Percentiles rank a stretch among this genome's conserved stretches.
These are phyloP conservation scores for Pica pica DNA, from an alignment of 2,113 vertebrate genomes.

Conservation along the genomic window DNA sequence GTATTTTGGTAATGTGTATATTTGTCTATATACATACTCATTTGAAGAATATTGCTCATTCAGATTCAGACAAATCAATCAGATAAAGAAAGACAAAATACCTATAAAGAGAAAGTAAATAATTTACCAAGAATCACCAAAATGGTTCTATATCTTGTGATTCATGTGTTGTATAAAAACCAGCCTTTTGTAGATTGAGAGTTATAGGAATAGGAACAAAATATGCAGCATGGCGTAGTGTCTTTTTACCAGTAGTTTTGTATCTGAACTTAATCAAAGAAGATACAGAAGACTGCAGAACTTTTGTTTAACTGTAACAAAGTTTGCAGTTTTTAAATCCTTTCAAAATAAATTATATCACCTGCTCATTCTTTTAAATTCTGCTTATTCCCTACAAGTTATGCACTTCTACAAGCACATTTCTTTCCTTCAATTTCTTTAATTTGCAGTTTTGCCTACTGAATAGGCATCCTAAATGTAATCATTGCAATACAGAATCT, in stretches of 20 bases:
- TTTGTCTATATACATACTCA: conserved; percentile 1
- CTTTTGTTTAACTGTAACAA: conserved; percentile 35
- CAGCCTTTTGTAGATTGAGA: conserved; percentile 59
- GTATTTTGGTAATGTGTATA: conserved; percentile 9
- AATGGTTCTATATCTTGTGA: conserved; percentile 57
- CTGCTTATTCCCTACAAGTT: neutral
- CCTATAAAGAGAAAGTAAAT: conserved; percentile 57
- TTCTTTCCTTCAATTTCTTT: neutral
- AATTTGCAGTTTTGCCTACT: neutral
- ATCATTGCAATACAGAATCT: neutral
- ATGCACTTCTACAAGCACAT: neutral
- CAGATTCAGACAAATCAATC: conserved; percentile 60
- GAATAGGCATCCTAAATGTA: neutral
- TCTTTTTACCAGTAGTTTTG: conserved; percentile 60
- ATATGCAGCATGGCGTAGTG: conserved; percentile 55
- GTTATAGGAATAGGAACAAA: conserved; percentile 67
- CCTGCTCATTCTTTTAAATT: neutral
- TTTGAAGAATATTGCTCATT: conserved; percentile 63
- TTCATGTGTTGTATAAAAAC: conserved; percentile 63
- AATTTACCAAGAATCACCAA: conserved; percentile 66
- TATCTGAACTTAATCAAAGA: conserved; percentile 71
- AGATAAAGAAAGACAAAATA: conserved; percentile 55
- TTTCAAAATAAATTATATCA: conserved; percentile 35
- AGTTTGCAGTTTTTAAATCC: conserved; percentile 15
- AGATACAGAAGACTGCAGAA: conserved; percentile 30